phyloP scores from a whole-genome alignment of 2,888 invertebrate genomes.

The Bombylius discolor region DNA sequence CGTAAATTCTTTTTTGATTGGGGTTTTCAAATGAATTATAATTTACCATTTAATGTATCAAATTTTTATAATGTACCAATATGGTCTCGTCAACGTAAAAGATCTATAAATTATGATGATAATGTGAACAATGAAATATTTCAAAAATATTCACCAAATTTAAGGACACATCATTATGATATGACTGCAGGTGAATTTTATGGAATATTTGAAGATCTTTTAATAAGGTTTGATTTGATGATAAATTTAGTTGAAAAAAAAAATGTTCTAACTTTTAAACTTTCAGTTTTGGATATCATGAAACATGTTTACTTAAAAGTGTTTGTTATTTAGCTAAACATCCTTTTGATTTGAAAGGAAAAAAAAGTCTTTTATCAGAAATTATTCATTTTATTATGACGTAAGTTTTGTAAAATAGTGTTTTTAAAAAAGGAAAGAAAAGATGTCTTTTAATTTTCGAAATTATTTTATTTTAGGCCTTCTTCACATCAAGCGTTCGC shows the following conservation, averaged over 20 bases:
- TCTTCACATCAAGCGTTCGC: constrained; percentile 44
- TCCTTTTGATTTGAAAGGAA: constrained; percentile 41
- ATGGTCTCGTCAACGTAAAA: constrained; percentile 22
- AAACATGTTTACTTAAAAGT: constrained; percentile 53
- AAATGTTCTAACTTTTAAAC: neutral
- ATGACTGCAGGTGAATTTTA: constrained; percentile 33
- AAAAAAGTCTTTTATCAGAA: constrained; percentile 51
- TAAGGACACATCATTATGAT: constrained; percentile 25
- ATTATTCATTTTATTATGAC: constrained; percentile 52
- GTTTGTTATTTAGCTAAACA: constrained; percentile 54
- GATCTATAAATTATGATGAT: neutral
- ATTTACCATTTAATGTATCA: constrained; percentile 23
- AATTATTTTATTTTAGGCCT: constrained; percentile 32
- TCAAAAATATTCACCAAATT: constrained; percentile 5
- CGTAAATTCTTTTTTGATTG: constrained; percentile 30
- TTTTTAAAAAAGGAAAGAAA: neutral
- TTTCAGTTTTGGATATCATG: constrained; percentile 49
- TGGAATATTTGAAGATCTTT: constrained; percentile 25
- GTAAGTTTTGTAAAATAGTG: constrained; percentile 39
- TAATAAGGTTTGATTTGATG: constrained; percentile 10
- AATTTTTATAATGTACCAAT: constrained; percentile 31
- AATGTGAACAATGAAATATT: neutral
- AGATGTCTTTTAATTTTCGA: neutral
- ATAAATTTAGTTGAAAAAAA: too few relatives aligned
- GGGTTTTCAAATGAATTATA: constrained; percentile 33